A percentile compares a stretch with the other conserved stretches of the same genome.
Evolutionary conservation across 2,113 vertebrate species (phyloP).

Genomic region (Myodes glareolus): DNA sequence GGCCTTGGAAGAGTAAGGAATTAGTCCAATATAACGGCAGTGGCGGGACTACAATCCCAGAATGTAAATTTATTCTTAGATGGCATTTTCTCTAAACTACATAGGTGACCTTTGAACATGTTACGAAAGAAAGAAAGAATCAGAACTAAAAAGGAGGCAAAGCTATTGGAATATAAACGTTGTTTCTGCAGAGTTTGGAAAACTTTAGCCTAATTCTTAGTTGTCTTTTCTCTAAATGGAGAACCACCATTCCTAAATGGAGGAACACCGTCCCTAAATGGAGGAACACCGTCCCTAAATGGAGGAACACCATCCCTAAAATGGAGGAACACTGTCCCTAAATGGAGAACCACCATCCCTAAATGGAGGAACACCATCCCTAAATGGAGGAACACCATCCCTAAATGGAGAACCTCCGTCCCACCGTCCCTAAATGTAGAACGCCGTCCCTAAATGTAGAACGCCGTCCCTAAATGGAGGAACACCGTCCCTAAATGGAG

Average conservation of each 20-base stretch:
- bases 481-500: not conserved
- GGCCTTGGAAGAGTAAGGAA: not conserved
- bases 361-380: too few relatives aligned
- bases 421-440: not conserved
- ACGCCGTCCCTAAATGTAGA: too few relatives aligned
- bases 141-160: not conserved
- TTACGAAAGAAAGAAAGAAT: not conserved
- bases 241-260: too few relatives aligned
- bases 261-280: too few relatives aligned
- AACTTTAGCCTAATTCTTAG: not conserved
- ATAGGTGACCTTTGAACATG: not conserved
- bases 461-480: too few relatives aligned
- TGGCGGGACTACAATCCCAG: not conserved
- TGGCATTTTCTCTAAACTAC: not conserved
- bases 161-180: not conserved
- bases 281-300: too few relatives aligned
- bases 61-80: not conserved
- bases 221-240: constrained; percentile 3
- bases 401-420: too few relatives aligned
- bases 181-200: not conserved
- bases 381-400: too few relatives aligned
- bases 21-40: not conserved
- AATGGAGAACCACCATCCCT: too few relatives aligned
- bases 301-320: too few relatives aligned
- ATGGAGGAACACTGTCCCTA: too few relatives aligned